phyloP scores from a whole-genome alignment of 2,113 vertebrate species.

The Morone chrysops region DNA sequence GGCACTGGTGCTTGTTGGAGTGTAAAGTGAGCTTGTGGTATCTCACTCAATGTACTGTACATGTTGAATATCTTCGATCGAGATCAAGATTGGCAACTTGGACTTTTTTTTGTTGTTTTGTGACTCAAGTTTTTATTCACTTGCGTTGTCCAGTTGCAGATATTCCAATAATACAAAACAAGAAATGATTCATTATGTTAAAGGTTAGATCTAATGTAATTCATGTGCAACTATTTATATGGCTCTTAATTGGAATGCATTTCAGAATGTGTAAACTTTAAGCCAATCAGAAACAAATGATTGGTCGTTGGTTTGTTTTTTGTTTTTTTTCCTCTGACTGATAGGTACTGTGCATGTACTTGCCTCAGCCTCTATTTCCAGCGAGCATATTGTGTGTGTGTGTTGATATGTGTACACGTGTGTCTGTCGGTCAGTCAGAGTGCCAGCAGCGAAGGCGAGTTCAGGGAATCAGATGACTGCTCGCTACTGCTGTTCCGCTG shows the following conservation, averaged over 20 bases:
- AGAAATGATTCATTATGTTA: slow-evolving; percentile 3
- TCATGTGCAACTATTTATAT: slow-evolving; percentile 57
- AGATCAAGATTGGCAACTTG: slow-evolving; percentile 43
- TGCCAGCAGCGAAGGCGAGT: slow-evolving; percentile 95
- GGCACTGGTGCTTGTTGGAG: slow-evolving; percentile 68
- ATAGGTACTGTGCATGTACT: slow-evolving; percentile 48
- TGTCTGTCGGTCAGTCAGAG: slow-evolving; percentile 87
- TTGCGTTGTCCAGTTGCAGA: slow-evolving; percentile 38
- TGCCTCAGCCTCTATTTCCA: slow-evolving; percentile 63
- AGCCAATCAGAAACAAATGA: slow-evolving; percentile 50
- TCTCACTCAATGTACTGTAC: slow-evolving; percentile 44
- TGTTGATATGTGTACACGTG: slow-evolving; percentile 58
- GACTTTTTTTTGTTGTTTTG: neutral
- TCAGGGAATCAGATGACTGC: slow-evolving; percentile 95
- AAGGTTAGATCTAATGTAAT: slow-evolving; percentile 24
- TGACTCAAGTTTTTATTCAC: slow-evolving; percentile 34
- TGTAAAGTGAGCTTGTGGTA: slow-evolving; percentile 43
- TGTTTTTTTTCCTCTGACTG: slow-evolving; percentile 46
- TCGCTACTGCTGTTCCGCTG: slow-evolving; percentile 97
- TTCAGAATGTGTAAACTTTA: slow-evolving; percentile 52
- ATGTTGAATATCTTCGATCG: slow-evolving; percentile 14
- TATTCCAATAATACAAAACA: slow-evolving; percentile 35
- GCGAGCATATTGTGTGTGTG: slow-evolving; percentile 45
- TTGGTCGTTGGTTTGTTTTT: slow-evolving; percentile 29
- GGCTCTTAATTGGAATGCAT: slow-evolving; percentile 65